Base-by-base conservation (phyloP, 1,140 invertebrate genomes). In the Marisa cornuarietis region DNA sequence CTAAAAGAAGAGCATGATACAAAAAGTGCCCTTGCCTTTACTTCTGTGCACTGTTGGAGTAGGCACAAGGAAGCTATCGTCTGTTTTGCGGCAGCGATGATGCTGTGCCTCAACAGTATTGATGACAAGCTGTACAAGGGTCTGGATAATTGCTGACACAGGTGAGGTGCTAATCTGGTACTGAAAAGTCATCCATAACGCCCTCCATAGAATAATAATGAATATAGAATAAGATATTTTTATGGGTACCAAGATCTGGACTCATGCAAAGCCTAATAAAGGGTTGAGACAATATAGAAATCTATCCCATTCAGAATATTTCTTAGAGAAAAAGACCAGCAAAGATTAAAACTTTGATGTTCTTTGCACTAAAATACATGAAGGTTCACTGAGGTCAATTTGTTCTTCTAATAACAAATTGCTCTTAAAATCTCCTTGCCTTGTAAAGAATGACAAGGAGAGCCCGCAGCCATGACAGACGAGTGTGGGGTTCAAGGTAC, bases 391-490 rank as follows among this genome's bases (percentile, higher is more conserved):
- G 31, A 42, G 2, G 54, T 58, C 54, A 58, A 11, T 8, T 58
- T 11, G 11, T 58, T 58, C 54, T 58, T 58, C 9, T 58, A 1
- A 14, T 8, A 58, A 58, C 54, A 58, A 58, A 72, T n/a, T 42
- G 14, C 14, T 51, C 71, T 72, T 24, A 31, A 52, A 72, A 72
- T 13, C 22, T 51, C 76, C 75, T 87, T 91, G 97, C 97, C 93
- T 99, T 99, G 88, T 99, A 99, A 0, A 99, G 92, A 81, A 99
- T 94, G 18, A 99, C 96, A n/a, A 99, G 93, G 24, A 99, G 88
- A 31, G 97, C 93, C 92, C 96, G 95, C 24, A 99, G 93, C 98
- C 98, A 99, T 80, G 95, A 95, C 76, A 96, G 93, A 26, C 98
- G 93, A 6, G 95, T 94, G 88, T 96, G 94, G 11, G 95, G 93